A percentile compares a stretch with the other conserved stretches of the same genome.
These are phyloP conservation scores for Calypte anna DNA, from an alignment of 2,113 vertebrate genomes.

Conservation along the genomic window DNA sequence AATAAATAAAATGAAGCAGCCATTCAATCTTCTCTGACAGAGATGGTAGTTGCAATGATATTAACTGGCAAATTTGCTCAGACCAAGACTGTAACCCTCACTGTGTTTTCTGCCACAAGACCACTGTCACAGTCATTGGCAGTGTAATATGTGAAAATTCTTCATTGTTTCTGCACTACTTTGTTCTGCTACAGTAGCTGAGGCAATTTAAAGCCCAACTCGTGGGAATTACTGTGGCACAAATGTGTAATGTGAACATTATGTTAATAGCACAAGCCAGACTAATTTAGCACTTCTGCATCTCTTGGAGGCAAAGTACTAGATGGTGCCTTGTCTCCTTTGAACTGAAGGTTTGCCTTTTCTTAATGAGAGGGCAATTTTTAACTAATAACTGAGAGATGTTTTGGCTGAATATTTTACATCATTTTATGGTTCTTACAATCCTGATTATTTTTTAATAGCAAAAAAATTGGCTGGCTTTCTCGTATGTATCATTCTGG, in stretches of 20 bases:
- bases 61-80: slow-evolving; percentile 46
- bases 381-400: background rate
- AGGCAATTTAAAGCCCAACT: slow-evolving; percentile 7
- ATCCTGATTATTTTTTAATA: background rate
- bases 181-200: slow-evolving; percentile 39
- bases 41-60: background rate
- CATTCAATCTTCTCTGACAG: background rate
- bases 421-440: background rate
- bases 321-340: background rate
- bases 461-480: background rate
- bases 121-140: slow-evolving; percentile 3
- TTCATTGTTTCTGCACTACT: background rate
- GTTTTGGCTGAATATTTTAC: background rate
- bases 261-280: background rate
- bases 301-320: background rate
- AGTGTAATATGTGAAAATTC: slow-evolving; percentile 42
- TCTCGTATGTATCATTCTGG: background rate
- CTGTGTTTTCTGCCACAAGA: background rate
- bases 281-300: background rate
- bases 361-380: background rate
- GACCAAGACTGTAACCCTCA: background rate
- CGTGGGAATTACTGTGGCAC: background rate
- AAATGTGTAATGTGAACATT: background rate
- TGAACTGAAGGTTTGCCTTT: background rate
- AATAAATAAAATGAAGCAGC: background rate